These are phyloP conservation scores for Tenthredo amoena DNA, from an alignment of 2,888 invertebrate species.

Conservation along the genomic window DNA sequence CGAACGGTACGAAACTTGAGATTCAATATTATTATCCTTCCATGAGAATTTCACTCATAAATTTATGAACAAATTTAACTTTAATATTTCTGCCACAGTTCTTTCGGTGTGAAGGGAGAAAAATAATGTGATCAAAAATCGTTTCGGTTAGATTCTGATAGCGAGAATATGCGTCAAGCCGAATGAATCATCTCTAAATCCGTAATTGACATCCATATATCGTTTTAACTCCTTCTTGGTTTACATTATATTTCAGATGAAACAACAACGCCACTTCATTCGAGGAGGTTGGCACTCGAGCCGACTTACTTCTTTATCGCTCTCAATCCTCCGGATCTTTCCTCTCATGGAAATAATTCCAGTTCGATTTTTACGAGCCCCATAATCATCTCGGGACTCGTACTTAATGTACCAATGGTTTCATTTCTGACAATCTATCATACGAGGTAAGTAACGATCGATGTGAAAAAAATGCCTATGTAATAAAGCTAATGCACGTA, in stretches of 20 bases:
- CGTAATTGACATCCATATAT: conserved; percentile 14
- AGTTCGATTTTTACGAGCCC: conserved; percentile 11
- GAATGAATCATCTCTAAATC: neutral
- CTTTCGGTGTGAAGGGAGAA: neutral
- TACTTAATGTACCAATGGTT: neutral
- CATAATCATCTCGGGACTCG: neutral
- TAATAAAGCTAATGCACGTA: conserved; percentile 1
- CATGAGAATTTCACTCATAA: no score
- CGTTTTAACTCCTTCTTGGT: neutral
- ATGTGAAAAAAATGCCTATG: neutral
- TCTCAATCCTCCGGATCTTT: conserved; percentile 2
- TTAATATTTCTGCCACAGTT: neutral
- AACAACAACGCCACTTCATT: conserved; percentile 7
- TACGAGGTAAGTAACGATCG: neutral
- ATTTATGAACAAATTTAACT: no score
- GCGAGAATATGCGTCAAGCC: neutral
- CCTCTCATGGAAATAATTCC: neutral
- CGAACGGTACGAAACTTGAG: no score
- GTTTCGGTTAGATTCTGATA: neutral
- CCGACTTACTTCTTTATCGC: neutral
- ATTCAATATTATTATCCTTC: no score
- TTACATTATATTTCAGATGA: neutral
- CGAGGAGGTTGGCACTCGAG: neutral
- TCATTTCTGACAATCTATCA: conserved; percentile 3
- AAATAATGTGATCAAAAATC: neutral